phyloP scores from a whole-genome alignment of 2,888 invertebrate species.

The Drosophila paramelanica region DNA sequence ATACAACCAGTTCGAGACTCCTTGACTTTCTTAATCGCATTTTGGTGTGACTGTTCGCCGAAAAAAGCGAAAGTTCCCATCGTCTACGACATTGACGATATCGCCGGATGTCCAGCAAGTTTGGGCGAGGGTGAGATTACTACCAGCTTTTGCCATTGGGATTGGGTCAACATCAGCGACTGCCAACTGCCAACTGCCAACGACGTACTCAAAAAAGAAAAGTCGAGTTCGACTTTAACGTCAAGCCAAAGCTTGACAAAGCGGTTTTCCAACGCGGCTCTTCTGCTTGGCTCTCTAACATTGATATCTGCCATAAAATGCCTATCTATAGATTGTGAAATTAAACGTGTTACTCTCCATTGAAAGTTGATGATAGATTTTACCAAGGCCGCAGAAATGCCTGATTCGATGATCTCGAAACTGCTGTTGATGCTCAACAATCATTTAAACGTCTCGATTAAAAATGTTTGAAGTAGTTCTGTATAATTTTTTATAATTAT shows the following conservation, averaged over 20 bases:
- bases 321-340: conserved; percentile 50
- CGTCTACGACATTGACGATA: conserved; percentile 20
- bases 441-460: not conserved
- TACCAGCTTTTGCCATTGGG: conserved; percentile 11
- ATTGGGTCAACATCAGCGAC: conserved; percentile 40
- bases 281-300: conserved; percentile 38
- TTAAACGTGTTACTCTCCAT: conserved; percentile 39
- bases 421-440: not conserved
- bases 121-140: conserved; percentile 9
- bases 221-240: conserved; percentile 23
- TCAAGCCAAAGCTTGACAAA: conserved; percentile 13
- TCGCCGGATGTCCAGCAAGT: conserved; percentile 57
- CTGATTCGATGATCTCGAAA: not conserved
- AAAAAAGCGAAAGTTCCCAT: conserved; percentile 67
- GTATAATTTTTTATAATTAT: not conserved
- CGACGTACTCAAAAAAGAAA: conserved; percentile 45
- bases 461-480: not conserved
- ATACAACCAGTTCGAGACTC: conserved; percentile 40
- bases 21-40: conserved; percentile 61
- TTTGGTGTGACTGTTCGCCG: conserved; percentile 53
- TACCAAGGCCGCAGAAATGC: conserved; percentile 45
- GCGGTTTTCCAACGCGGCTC: conserved; percentile 32
- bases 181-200: conserved; percentile 12
- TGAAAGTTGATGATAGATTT: conserved; percentile 30
- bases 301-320: conserved; percentile 54